phyloP scores from a whole-genome alignment of 35 echinoderm and acorn worm genomes.

The Patiria miniata region DNA sequence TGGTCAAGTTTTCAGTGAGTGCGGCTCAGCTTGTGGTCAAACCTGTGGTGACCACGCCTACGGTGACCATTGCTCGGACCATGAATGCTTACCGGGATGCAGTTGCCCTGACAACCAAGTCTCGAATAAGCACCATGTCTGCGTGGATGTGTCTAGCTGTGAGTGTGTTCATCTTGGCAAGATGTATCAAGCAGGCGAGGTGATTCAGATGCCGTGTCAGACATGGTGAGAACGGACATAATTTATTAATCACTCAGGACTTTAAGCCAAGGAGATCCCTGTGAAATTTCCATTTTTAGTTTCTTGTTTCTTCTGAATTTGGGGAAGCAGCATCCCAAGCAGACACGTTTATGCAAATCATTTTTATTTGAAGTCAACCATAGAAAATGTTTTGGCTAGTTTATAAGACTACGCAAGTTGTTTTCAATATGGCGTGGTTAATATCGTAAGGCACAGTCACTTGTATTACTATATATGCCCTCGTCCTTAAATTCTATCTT shows the following conservation, averaged over 20 bases:
- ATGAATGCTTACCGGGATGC: slow-evolving; percentile 30
- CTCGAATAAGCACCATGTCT: not conserved
- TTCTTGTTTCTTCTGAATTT: too few species aligned
- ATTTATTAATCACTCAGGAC: not conserved
- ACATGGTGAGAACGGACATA: slow-evolving; percentile 3
- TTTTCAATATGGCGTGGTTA: too few species aligned
- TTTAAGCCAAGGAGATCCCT: too few species aligned
- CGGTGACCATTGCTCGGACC: not conserved
- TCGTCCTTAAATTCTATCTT: too few species aligned
- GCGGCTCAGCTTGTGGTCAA: slow-evolving; percentile 26
- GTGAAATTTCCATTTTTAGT: too few species aligned
- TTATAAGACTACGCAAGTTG: too few species aligned
- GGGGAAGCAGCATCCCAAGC: too few species aligned
- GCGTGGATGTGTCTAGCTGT: slow-evolving; percentile 4
- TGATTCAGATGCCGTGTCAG: slow-evolving; percentile 17
- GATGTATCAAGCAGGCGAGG: not conserved
- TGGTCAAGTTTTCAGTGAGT: slow-evolving; percentile 41
- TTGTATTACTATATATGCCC: too few species aligned
- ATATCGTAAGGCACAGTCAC: too few species aligned
- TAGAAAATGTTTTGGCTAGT: too few species aligned
- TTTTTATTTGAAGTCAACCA: too few species aligned
- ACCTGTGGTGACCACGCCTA: slow-evolving; percentile 10
- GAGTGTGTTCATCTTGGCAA: slow-evolving; percentile 30
- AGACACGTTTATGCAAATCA: too few species aligned
- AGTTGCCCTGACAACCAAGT: slow-evolving; percentile 26